Evolutionary conservation across 1,140 invertebrate species (phyloP), one percentile per base, ranked within the genome.

Genomic region (Liolophura sinensis): DNA sequence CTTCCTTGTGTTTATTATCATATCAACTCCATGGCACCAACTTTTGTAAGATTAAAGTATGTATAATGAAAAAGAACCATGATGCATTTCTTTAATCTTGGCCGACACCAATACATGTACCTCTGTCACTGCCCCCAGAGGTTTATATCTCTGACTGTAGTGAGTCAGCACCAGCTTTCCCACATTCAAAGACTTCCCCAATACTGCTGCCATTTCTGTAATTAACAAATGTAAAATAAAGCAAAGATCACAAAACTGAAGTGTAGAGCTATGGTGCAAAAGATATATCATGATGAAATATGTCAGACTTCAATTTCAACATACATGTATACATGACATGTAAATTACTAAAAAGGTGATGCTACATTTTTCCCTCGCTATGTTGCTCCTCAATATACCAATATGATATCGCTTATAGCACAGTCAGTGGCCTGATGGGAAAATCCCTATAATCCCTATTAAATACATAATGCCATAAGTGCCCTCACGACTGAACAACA

Each of bases 131-230:
- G 22, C 24, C 27, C 67, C 60, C 1, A 73, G 16, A 15, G 76
- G 74, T 67, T 73, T 76, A 73, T 86, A 87, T 49, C 85, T 73
- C 71, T 86, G 85, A 71, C 85, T 86, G 68, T 85, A 85, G 71
- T 87, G 86, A 40, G 80, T 85, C 20, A 87, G 62, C 52, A 86
- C 72, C 1, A 87, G 71, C 14, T 73, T 69, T 72, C 76, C 77
- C 5, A 80, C 84, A 60, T 72, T 63, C 22, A 84, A 73, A 11
- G 62, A 31, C 31, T 77, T 68, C 24, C 83, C 84, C 73, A 86
- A 79, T 46, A 66, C 57, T 22, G 77, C 84, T 52, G 84, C 85
- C 84, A 85, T 85, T 55, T 61, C 79, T 82, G 60, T 11, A 70
- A 73, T 47, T 61, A 58, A 60, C 47, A 69, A 59, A 63, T 52